phyloP scores from a whole-genome alignment of 2,113 vertebrate species.

The Theristicus caerulescens region DNA sequence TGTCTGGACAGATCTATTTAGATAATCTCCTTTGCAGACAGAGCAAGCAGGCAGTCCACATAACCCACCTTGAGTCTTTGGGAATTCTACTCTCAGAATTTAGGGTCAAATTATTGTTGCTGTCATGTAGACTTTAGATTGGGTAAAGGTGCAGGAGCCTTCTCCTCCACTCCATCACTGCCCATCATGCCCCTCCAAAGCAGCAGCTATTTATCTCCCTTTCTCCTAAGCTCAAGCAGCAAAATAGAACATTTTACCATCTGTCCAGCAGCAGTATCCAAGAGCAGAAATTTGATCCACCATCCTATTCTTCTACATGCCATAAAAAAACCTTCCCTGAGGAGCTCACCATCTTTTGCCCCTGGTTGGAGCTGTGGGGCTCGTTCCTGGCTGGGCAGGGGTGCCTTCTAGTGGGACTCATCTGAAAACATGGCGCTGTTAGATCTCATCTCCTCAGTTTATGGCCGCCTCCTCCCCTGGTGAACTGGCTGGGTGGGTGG shows the following conservation, averaged over 20 bases:
- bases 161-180: background rate
- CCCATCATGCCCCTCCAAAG: background rate
- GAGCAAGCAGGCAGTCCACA: background rate
- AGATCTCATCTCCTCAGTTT: background rate
- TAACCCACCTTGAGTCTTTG: background rate
- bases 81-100: background rate
- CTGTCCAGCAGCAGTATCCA: background rate
- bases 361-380: background rate
- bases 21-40: background rate
- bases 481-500: background rate
- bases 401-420: background rate
- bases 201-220: background rate
- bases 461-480: background rate
- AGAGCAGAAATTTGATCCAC: background rate
- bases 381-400: background rate
- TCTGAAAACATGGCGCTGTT: background rate
- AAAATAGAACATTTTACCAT: background rate
- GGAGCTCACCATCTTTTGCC: background rate
- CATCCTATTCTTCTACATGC: background rate
- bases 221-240: background rate
- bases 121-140: background rate
- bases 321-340: background rate
- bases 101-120: background rate
- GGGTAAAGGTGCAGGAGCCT: background rate
- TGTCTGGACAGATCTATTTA: constrained; percentile 29